These are phyloP conservation scores for Argyrosomus regius DNA, from an alignment of 2,797 vertebrate species.

Conservation along the genomic window DNA sequence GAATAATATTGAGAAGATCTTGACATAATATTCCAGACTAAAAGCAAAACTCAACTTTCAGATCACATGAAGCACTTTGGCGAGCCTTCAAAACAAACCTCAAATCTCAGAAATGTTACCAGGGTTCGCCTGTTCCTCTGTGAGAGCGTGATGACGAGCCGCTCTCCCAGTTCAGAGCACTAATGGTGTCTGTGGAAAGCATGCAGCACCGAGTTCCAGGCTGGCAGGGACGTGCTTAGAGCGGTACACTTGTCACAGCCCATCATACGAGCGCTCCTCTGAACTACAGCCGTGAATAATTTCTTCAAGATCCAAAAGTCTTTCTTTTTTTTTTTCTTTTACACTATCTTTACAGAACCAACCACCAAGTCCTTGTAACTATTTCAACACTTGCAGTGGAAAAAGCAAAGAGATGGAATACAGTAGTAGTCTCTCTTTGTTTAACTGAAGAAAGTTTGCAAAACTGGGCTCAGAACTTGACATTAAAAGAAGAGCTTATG, in stretches of 20 bases:
- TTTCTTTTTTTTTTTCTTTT: conserved; percentile 52
- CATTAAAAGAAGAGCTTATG: conserved; percentile 73
- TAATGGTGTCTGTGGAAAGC: conserved; percentile 80
- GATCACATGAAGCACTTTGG: conserved; percentile 67
- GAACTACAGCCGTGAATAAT: conserved; percentile 83
- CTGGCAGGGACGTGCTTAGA: conserved; percentile 76
- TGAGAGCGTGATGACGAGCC: conserved; percentile 65
- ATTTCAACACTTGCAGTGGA: conserved; percentile 80
- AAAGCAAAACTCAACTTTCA: conserved; percentile 70
- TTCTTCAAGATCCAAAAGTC: conserved; percentile 80
- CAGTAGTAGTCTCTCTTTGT: conserved; percentile 77
- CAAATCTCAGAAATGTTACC: conserved; percentile 67
- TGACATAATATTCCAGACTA: conserved; percentile 63
- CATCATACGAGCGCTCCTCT: conserved; percentile 77
- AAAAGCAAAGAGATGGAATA: conserved; percentile 77
- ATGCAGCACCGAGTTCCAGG: conserved; percentile 61
- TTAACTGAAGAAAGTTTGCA: conserved; percentile 82
- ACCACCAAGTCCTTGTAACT: conserved; percentile 77
- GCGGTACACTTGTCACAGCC: conserved; percentile 81
- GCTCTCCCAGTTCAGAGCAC: conserved; percentile 69
- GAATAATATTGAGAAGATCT: conserved; percentile 45
- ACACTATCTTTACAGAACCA: conserved; percentile 74
- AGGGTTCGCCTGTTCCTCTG: conserved; percentile 69
- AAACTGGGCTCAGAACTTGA: conserved; percentile 77
- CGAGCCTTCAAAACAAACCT: conserved; percentile 81